Evolutionary conservation across 2,888 invertebrate species (phyloP), one percentile per base, ranked within the genome.

Genomic region (Schizotus pectinicornis): DNA sequence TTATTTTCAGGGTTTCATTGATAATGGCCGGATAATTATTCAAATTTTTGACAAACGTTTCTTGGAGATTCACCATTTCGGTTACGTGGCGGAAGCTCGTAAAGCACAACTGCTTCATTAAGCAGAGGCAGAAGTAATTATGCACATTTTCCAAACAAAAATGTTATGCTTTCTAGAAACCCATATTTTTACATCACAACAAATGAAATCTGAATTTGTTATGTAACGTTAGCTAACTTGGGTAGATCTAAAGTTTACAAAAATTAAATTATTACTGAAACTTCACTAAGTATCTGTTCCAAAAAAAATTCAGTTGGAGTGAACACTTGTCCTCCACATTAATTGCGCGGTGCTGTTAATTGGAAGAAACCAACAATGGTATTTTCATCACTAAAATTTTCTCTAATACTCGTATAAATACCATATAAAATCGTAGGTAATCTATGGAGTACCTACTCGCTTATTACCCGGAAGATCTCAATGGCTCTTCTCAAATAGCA

Each of bases 121-220:
- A 51, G 57, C 63, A 63, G 64, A 53, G 35, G 37, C 38, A 57
- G 22, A 14, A 60, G 62, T 68, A 62, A 67, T 66, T 65, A 59
- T 63, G 62, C 55, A 59, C 58, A 67, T 68, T 68, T 64, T 60
- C 62, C 62, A 60, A 61, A 66, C 62, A 66, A 67, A 68, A 65
- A 67, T 66, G 63, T 68, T 66, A 64, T 68, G 68, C 68, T 68
- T 68, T 68, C 67, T 68, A 68, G 61, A 64, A 61, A 42, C 50
- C 59, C 47, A 60, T 54, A 57, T 50, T 59, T 60, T 68, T 67
- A 64, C 64, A 64, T 67, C 56, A 56, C 11, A 33, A 22, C 22
- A 22, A 22, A 22, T 22, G 22, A 22, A 22, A 22, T 22, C 22
- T 22, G 5, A 22, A 22, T 22, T 5, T 13, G 46, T 56, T 56